phyloP scores from a whole-genome alignment of 2,888 invertebrate species.

The Acrocyrtus sp. region DNA sequence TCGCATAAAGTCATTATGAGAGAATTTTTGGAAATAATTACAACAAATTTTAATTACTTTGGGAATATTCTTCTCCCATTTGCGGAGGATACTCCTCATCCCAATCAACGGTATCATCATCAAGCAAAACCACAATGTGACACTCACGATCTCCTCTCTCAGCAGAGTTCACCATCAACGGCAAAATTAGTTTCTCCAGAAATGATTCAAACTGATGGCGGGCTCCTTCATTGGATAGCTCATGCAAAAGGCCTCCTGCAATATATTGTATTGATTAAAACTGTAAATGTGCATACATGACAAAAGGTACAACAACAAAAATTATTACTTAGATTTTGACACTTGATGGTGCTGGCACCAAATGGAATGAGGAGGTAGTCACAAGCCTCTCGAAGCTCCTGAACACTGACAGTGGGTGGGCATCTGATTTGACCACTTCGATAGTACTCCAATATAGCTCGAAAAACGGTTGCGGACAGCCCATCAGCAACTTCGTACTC shows the following conservation, averaged over 20 bases:
- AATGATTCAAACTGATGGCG: slow-evolving; percentile 96
- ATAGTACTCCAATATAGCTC: slow-evolving; percentile 95
- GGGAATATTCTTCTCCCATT: slow-evolving; percentile 99
- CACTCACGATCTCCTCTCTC: slow-evolving; percentile 97
- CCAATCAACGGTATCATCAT: slow-evolving; percentile 98
- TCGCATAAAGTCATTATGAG: too few species aligned
- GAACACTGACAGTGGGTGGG: slow-evolving; percentile 94
- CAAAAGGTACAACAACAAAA: slow-evolving; percentile 66
- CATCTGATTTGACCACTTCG: slow-evolving; percentile 91
- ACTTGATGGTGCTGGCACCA: slow-evolving; percentile 92
- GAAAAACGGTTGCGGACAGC: slow-evolving; percentile 93
- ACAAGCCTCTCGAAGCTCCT: slow-evolving; percentile 97
- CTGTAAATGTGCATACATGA: neutral
- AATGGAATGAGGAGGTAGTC: slow-evolving; percentile 98
- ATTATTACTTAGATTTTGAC: slow-evolving; percentile 95
- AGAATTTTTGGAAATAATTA: neutral
- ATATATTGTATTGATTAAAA: slow-evolving; percentile 35
- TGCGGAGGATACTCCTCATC: slow-evolving; percentile 98
- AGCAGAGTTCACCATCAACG: slow-evolving; percentile 94
- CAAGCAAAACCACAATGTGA: slow-evolving; percentile 94
- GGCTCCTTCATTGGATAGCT: slow-evolving; percentile 99
- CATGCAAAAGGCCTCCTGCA: slow-evolving; percentile 91
- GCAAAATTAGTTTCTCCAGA: slow-evolving; percentile 93
- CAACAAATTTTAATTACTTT: slow-evolving; percentile 67
- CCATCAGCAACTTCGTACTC: slow-evolving; percentile 98